phyloP scores from a whole-genome alignment of 2,797 vertebrate genomes.

The Rhinella marina region DNA sequence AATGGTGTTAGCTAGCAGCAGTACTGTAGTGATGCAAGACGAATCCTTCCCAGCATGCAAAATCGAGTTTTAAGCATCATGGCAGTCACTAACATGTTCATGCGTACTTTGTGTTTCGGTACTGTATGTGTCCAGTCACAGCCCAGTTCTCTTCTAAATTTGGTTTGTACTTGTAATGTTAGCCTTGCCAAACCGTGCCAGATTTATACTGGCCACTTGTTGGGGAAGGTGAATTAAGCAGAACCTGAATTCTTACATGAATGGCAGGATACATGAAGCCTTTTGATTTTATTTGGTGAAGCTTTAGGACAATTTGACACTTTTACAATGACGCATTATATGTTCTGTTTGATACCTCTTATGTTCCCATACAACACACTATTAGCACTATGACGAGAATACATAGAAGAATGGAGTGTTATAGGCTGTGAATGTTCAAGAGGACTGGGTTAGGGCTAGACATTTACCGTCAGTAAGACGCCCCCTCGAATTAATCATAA shows the following conservation, averaged over 20 bases:
- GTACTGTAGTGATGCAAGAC: constrained; percentile 99
- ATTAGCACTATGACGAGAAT: neutral
- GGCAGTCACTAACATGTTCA: constrained; percentile 62
- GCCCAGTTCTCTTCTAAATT: constrained; percentile 62
- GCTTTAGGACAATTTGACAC: neutral
- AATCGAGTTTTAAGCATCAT: constrained; percentile 91
- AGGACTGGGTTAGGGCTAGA: constrained; percentile 30
- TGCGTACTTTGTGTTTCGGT: constrained; percentile 63
- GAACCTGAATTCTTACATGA: neutral
- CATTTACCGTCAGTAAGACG: neutral
- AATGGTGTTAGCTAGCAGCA: constrained; percentile 98
- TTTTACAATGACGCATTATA: neutral
- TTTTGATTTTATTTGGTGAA: constrained; percentile 9
- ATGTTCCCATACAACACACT: neutral
- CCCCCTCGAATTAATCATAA: neutral
- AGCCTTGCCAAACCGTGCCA: constrained; percentile 67
- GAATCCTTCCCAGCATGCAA: constrained; percentile 99
- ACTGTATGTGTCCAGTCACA: constrained; percentile 64
- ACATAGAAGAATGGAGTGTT: neutral
- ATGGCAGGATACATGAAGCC: neutral
- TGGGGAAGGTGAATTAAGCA: constrained; percentile 46
- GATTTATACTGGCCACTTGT: constrained; percentile 66
- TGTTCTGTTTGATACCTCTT: neutral
- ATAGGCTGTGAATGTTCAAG: neutral
- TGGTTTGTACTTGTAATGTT: constrained; percentile 57